Evolutionary conservation across 2,113 vertebrate genomes (phyloP), one percentile per base, ranked within the genome.

Genomic region (Platysternon megacephalum): DNA sequence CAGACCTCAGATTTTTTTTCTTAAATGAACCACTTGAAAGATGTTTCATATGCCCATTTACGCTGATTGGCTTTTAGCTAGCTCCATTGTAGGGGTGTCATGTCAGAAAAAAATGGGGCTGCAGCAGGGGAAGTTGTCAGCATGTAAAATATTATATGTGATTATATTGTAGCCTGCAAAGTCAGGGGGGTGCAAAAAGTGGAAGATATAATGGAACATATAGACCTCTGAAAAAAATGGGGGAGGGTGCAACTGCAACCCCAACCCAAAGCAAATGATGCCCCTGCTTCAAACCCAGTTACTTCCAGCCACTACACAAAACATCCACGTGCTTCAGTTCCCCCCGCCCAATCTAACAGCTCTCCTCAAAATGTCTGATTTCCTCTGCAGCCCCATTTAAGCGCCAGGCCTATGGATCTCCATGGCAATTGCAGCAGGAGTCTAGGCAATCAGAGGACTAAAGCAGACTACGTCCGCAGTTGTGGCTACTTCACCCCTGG

Each of bases 361-460:
- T n/a, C 32, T 49, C 9, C 29, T 35, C 32, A 24, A 3, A 19
- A 79, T 0, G 1, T 0, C 2, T 35, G 84, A 35, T 79, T 12
- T 35, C 6, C 89, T 95, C 61, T 89, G 56, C 53, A 91, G n/a
- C 12, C 76, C 14, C 9, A 56, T 1, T 3, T 2, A 4, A 39
- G 3, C 5, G 88, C 65, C 48, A 65, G 8, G 52, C 3, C 1
- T 56, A 49, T 16, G 56, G 5, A 94, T 68, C 81, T 19, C n/a
- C 48, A 1, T 9, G 51, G 21, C 4, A 82, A 17, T 0, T 0
- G 17, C 39, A 22, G 0, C n/a, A 12, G 2, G 17, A 5, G 51
- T 86, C 1, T 11, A 44, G 55, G 76, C 6, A 0, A 44, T 89
- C 94, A 86, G n/a, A 93, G 93, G 84, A 92, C 6, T 5, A 32